A percentile compares a stretch with the other conserved stretches of the same genome.
Conservation (phyloP, 1,140 invertebrate genomes). For the Brachionus paranguensis region DNA sequence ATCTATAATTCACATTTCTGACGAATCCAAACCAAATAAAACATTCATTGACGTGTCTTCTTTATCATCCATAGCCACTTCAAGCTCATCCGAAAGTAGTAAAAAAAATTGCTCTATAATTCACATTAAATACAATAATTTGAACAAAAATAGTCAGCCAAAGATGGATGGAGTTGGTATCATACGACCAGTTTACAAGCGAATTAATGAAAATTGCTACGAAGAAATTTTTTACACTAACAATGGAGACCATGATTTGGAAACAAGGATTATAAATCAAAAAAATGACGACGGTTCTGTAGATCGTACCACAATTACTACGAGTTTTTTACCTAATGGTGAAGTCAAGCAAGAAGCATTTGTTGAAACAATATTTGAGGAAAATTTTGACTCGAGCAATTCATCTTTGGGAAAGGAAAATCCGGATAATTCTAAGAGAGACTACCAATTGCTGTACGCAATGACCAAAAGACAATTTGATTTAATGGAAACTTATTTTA, state of each 20-base stretch:
- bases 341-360: not conserved
- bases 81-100: too few species aligned
- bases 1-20: conserved; percentile 1
- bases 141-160: not conserved
- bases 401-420: not conserved
- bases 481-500: conserved; percentile 7
- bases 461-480: not conserved
- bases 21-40: not conserved
- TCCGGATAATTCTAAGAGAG: not conserved
- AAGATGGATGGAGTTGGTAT: not conserved
- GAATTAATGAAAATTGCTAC: not conserved
- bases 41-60: not conserved
- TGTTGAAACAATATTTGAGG: conserved; percentile 12
- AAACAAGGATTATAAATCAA: not conserved
- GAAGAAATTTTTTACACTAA: conserved; percentile 9
- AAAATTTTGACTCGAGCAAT: not conserved
- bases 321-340: not conserved
- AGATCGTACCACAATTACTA: not conserved
- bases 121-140: conserved; percentile 1
- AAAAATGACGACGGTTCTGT: not conserved
- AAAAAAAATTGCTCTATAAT: not conserved
- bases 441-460: not conserved
- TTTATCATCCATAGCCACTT: not conserved
- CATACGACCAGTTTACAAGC: not conserved
- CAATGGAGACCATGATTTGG: not conserved